Percentiles rank a stretch among this genome's conserved stretches.
phyloP scores from a whole-genome alignment of 53 echinoderm and acorn worm species.

The Crossaster papposus region DNA sequence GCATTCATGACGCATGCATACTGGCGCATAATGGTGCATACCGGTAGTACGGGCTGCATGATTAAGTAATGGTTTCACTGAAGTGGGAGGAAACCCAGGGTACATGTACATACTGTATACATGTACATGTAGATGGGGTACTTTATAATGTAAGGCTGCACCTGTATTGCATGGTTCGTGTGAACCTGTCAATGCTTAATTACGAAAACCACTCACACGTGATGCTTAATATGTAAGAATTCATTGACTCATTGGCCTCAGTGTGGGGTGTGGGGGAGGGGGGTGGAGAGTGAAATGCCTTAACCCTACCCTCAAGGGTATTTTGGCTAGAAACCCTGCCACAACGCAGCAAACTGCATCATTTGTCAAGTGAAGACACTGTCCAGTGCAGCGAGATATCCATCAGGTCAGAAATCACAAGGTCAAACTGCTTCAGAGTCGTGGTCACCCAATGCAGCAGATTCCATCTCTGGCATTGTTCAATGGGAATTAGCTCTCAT shows the following conservation, averaged over 20 bases:
- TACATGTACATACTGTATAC: too few relatives aligned
- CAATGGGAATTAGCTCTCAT: too few relatives aligned
- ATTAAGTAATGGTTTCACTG: conserved; percentile 20
- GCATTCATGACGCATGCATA: not conserved
- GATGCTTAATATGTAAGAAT: not conserved
- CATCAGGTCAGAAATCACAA: too few relatives aligned
- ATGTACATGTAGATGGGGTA: not conserved
- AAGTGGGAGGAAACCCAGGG: not conserved
- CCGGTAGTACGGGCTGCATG: not conserved
- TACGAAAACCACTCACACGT: not conserved
- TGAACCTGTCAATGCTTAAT: not conserved
- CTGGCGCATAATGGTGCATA: too few relatives aligned
- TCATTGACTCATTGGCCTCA: not conserved
- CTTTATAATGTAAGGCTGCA: not conserved
- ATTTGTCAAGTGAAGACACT: too few relatives aligned
- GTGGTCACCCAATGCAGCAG: too few relatives aligned
- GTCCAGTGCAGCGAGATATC: too few relatives aligned
- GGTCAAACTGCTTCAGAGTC: too few relatives aligned
- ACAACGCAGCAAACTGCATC: too few relatives aligned
- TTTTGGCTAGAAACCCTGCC: too few relatives aligned
- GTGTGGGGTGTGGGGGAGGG: not conserved
- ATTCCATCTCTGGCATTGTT: too few relatives aligned
- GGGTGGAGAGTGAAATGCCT: not conserved
- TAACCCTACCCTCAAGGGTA: too few relatives aligned
- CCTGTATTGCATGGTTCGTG: not conserved